Conservation (phyloP, 2,113 vertebrate genomes). For the Cyanocitta stelleri region DNA sequence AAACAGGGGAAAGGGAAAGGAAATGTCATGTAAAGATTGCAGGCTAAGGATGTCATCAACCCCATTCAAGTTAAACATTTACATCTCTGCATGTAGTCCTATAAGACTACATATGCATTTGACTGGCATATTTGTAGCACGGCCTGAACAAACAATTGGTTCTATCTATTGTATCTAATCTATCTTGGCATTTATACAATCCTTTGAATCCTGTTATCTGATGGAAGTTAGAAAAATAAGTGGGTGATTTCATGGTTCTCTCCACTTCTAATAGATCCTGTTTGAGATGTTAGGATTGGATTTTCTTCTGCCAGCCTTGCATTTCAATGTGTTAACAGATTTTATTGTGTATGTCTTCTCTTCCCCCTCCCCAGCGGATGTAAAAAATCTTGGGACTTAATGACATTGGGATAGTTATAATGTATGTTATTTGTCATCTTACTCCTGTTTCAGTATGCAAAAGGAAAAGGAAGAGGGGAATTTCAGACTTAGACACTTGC, state of each 20-base stretch:
- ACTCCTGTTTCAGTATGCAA: not conserved
- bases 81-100: slow-evolving; percentile 42
- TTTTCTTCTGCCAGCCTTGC: not conserved
- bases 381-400: not conserved
- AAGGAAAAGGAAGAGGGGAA: not conserved
- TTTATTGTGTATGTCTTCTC: not conserved
- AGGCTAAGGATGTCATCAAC: not conserved
- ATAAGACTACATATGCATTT: slow-evolving; percentile 25
- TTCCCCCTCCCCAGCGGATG: not conserved
- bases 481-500: not conserved
- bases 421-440: not conserved
- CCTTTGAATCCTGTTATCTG: slow-evolving; percentile 34
- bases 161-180: slow-evolving; percentile 52
- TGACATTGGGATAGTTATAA: not conserved
- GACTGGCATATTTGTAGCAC: not conserved
- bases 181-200: slow-evolving; percentile 53
- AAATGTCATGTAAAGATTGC: slow-evolving; percentile 17
- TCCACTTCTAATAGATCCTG: not conserved
- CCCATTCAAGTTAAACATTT: slow-evolving; percentile 9
- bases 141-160: slow-evolving; percentile 32
- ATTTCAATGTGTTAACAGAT: slow-evolving; percentile 9
- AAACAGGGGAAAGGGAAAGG: not conserved
- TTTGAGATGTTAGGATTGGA: slow-evolving; percentile 17
- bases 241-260: slow-evolving; percentile 54
- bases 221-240: slow-evolving; percentile 52